Percentiles rank a stretch among this genome's conserved stretches.
These are phyloP conservation scores for Gobiocypris rarus DNA, from an alignment of 2,113 vertebrate species.

Conservation along the genomic window DNA sequence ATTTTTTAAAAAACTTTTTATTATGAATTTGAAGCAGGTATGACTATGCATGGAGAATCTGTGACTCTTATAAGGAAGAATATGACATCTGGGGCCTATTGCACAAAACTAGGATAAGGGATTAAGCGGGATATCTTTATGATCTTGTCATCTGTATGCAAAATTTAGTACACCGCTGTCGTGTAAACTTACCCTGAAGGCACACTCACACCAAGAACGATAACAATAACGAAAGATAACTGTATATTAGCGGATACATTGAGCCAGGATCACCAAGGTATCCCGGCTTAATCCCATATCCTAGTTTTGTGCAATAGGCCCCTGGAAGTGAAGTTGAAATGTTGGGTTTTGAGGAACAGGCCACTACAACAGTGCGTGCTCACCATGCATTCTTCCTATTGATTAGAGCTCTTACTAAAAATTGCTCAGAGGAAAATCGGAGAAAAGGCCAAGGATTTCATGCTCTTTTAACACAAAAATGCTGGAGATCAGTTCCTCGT, in stretches of 20 bases:
- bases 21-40: background rate
- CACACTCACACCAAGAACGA: too few species aligned
- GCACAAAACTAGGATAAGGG: too few species aligned
- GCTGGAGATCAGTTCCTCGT: constrained; percentile 4
- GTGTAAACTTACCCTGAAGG: too few species aligned
- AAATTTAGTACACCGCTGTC: too few species aligned
- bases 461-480: constrained; percentile 6
- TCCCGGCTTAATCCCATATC: too few species aligned
- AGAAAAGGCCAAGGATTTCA: background rate
- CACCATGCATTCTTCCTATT: constrained; percentile 2
- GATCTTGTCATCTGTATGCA: too few species aligned
- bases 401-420: constrained; percentile 7
- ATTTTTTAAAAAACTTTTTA: too few species aligned
- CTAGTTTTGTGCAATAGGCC: too few species aligned
- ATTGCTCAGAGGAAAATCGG: background rate
- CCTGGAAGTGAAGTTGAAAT: background rate
- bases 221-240: too few species aligned
- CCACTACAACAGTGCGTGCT: background rate
- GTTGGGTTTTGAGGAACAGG: background rate
- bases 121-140: too few species aligned
- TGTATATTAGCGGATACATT: too few species aligned
- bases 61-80: background rate
- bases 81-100: constrained; percentile 13
- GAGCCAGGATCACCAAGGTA: too few species aligned
- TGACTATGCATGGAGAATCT: background rate